phyloP scores from a whole-genome alignment of 1,140 invertebrate species.

The Cyphomyrmex costatus region DNA sequence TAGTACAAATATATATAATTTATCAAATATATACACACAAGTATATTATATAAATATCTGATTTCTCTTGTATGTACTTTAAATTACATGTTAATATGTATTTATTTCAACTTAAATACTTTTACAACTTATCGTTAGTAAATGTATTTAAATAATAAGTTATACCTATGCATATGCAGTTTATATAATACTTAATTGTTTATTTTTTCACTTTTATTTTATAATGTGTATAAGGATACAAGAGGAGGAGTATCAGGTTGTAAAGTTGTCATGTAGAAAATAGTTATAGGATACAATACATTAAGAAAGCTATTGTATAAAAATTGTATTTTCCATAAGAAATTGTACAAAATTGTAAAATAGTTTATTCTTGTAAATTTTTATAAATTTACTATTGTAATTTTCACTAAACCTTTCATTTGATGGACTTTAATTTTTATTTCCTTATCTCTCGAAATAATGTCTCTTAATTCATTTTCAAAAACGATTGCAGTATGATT shows the following conservation, averaged over 20 bases:
- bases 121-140: no score
- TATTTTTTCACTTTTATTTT: conserved; percentile 49
- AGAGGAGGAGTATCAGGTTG: neutral
- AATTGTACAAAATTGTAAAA: conserved; percentile 32
- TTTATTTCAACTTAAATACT: neutral
- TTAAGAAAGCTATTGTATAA: conserved; percentile 41
- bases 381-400: conserved; percentile 65
- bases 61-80: neutral
- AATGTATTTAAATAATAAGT: neutral
- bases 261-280: conserved; percentile 14
- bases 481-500: conserved; percentile 81
- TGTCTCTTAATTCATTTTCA: conserved; percentile 72
- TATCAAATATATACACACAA: no score
- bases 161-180: neutral
- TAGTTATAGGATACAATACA: neutral
- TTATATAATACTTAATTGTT: neutral
- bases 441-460: conserved; percentile 66
- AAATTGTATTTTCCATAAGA: conserved; percentile 39
- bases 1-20: no score
- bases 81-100: neutral
- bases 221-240: neutral
- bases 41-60: no score
- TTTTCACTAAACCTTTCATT: conserved; percentile 74
- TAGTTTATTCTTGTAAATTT: conserved; percentile 63
- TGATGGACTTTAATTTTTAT: conserved; percentile 77